These are phyloP conservation scores for Drosophila sp. DNA, from an alignment of 1,140 invertebrate species.

Conservation along the genomic window DNA sequence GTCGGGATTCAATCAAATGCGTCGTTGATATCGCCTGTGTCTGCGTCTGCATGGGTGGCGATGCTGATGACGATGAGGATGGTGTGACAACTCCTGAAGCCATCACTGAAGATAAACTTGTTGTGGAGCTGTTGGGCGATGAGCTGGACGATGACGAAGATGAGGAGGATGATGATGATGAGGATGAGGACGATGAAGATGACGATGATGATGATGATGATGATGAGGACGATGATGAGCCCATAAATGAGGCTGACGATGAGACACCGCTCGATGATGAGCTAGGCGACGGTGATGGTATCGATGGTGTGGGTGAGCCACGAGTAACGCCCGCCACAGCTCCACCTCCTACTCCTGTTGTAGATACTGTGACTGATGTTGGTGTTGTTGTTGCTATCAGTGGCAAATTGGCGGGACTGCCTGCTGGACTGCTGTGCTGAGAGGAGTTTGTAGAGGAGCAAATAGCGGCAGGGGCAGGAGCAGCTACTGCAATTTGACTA, in stretches of 20 bases:
- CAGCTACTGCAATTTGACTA: conserved; percentile 1
- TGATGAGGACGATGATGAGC: conserved; percentile 51
- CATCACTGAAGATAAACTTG: conserved; percentile 13
- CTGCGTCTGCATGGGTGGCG: conserved; percentile 41
- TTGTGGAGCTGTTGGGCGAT: conserved; percentile 58
- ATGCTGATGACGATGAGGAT: conserved; percentile 2
- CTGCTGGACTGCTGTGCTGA: conserved; percentile 49
- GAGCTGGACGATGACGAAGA: conserved; percentile 50
- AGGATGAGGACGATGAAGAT: conserved; percentile 48
- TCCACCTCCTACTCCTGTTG: conserved; percentile 8
- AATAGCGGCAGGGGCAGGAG: conserved; percentile 17
- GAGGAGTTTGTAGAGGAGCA: conserved; percentile 16
- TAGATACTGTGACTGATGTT: not conserved
- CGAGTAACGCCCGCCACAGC: conserved; percentile 44
- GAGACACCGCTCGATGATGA: conserved; percentile 76
- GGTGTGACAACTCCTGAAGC: not conserved
- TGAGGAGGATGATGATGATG: conserved; percentile 51
- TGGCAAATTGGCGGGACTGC: conserved; percentile 56
- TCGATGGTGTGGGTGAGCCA: conserved; percentile 79
- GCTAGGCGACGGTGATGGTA: conserved; percentile 77
- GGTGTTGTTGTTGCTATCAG: not conserved
- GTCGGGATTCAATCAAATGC: conserved; percentile 53
- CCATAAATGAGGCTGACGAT: conserved; percentile 74
- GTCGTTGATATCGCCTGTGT: conserved; percentile 33
- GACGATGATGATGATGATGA: conserved; percentile 57